phyloP scores from a whole-genome alignment of 2,888 invertebrate species.

The Axea sp. region DNA sequence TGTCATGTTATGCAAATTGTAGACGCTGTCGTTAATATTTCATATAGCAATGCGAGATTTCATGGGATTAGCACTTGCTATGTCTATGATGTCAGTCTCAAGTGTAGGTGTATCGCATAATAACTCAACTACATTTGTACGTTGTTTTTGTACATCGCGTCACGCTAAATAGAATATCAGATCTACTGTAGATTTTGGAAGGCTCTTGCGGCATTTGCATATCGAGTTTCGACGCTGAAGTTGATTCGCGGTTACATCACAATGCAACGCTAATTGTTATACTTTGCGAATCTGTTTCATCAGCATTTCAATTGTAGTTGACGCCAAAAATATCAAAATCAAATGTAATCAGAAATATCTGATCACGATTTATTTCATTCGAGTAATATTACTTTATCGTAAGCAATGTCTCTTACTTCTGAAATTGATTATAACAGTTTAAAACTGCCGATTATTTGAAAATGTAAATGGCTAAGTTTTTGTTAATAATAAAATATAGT shows the following conservation, averaged over 20 bases:
- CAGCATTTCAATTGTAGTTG: slow-evolving; percentile 16
- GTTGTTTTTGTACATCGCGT: slow-evolving; percentile 44
- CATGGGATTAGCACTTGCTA: slow-evolving; percentile 60
- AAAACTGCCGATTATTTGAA: too few relatives aligned
- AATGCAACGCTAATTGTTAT: slow-evolving; percentile 50
- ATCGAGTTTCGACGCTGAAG: slow-evolving; percentile 49
- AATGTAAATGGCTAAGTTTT: too few relatives aligned
- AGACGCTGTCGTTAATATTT: slow-evolving; percentile 62
- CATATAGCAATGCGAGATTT: slow-evolving; percentile 60
- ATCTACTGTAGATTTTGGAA: slow-evolving; percentile 33
- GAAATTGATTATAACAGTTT: too few relatives aligned
- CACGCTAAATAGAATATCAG: slow-evolving; percentile 63
- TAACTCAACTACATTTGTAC: slow-evolving; percentile 53
- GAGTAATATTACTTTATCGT: too few relatives aligned
- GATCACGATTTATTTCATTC: too few relatives aligned
- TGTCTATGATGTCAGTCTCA: slow-evolving; percentile 61
- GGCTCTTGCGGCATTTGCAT: slow-evolving; percentile 42
- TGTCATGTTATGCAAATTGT: slow-evolving; percentile 64
- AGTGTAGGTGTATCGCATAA: slow-evolving; percentile 58
- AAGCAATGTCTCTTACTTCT: too few relatives aligned
- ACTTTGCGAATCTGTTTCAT: slow-evolving; percentile 44
- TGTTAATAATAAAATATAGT: too few relatives aligned
- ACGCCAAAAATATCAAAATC: slow-evolving; percentile 15
- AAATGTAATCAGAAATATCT: too few relatives aligned
- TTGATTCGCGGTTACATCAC: slow-evolving; percentile 47